phyloP scores from a whole-genome alignment of 2,797 vertebrate species.

The Scarus forsteni region DNA sequence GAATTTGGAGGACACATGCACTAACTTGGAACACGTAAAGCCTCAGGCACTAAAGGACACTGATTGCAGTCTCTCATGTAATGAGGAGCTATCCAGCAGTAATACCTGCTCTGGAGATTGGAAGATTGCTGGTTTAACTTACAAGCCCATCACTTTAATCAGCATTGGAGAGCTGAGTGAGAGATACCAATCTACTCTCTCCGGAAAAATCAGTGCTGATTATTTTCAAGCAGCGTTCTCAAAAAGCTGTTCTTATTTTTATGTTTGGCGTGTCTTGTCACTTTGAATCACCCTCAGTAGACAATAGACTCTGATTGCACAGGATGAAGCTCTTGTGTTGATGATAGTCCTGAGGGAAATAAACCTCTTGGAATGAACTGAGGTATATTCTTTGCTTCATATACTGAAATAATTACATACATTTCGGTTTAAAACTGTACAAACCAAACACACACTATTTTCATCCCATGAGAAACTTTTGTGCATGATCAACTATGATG shows the following conservation, averaged over 20 bases:
- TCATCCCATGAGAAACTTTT: no score
- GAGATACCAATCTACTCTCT: background rate
- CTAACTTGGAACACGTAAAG: slow-evolving; percentile 36
- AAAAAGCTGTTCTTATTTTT: background rate
- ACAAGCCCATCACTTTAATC: background rate
- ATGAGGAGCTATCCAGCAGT: background rate
- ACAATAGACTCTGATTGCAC: background rate
- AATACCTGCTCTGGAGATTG: slow-evolving; percentile 4
- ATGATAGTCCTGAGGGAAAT: background rate
- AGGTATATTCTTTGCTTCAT: background rate
- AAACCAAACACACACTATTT: no score
- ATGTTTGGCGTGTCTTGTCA: slow-evolving; percentile 1
- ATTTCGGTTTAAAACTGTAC: no score
- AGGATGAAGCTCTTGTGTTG: background rate
- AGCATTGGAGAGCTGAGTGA: background rate
- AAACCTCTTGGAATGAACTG: background rate
- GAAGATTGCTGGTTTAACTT: background rate
- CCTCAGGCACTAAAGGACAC: background rate
- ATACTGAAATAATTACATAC: no score
- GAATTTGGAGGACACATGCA: background rate
- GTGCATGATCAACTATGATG: no score
- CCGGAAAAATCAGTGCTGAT: background rate
- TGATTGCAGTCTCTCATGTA: slow-evolving; percentile 6
- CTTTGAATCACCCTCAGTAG: slow-evolving; percentile 5
- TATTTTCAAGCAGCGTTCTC: background rate